These are phyloP conservation scores for Eptatretus atami DNA, from an alignment of 2,797 vertebrate genomes.

Conservation along the genomic window DNA sequence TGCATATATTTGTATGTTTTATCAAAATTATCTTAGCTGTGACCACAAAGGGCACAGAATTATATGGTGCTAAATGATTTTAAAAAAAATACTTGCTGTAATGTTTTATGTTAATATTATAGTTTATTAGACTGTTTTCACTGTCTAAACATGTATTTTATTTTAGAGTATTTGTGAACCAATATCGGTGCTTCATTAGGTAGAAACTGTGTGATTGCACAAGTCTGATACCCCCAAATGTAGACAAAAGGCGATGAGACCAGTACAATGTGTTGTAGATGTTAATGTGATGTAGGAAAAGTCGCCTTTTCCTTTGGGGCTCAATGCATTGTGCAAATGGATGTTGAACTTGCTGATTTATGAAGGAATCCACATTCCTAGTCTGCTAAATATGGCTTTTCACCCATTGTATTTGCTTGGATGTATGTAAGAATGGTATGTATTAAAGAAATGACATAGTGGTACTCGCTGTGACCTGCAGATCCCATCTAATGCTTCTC, in stretches of 20 bases:
- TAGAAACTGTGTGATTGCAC: constrained; percentile 4
- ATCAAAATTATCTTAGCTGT: not conserved
- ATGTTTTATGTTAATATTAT: constrained; percentile 4
- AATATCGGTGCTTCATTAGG: constrained; percentile 1
- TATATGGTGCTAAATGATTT: constrained; percentile 4
- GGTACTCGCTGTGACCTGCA: constrained; percentile 2
- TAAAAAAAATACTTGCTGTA: constrained; percentile 6
- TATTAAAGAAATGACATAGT: constrained; percentile 4
- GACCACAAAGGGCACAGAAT: constrained; percentile 4
- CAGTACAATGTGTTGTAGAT: constrained; percentile 5
- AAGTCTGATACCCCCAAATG: not conserved
- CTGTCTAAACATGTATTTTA: not conserved
- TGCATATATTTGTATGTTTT: no score
- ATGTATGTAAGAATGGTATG: constrained; percentile 1
- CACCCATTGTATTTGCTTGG: constrained; percentile 4
- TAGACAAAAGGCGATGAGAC: constrained; percentile 1
- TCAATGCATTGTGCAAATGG: constrained; percentile 3
- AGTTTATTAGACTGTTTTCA: not conserved
- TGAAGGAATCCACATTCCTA: not conserved
- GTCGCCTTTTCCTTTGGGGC: not conserved
- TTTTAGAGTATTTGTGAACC: constrained; percentile 5
- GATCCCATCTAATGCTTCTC: not conserved
- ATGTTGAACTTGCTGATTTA: constrained; percentile 2
- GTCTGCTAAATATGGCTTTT: constrained; percentile 1
- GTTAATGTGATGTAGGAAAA: constrained; percentile 4